Conservation (phyloP, 2,888 invertebrate species). For the Agrotis clavis region DNA sequence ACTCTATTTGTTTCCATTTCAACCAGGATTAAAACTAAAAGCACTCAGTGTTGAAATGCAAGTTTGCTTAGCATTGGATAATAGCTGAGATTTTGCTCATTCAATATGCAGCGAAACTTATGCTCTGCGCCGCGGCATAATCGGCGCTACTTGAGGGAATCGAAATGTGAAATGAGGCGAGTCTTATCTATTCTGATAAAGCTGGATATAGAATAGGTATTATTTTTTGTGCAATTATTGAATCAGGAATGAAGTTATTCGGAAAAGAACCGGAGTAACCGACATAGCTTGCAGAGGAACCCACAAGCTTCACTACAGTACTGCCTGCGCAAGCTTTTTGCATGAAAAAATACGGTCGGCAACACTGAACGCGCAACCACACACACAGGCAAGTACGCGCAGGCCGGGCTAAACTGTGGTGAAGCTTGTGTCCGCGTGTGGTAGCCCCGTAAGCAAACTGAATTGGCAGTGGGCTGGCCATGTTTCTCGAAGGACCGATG, state of each 20-base stretch:
- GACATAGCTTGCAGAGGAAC: too few species aligned
- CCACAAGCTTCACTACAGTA: too few species aligned
- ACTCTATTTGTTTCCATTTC: constrained; percentile 56
- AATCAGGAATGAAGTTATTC: neutral
- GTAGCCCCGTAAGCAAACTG: too few species aligned
- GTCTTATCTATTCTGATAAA: constrained; percentile 25
- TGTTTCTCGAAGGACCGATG: too few species aligned
- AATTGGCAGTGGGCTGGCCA: too few species aligned
- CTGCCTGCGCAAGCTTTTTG: too few species aligned
- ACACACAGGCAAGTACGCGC: too few species aligned
- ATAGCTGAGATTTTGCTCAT: constrained; percentile 60
- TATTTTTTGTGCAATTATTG: neutral
- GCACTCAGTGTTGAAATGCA: constrained; percentile 55
- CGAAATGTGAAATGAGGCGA: constrained; percentile 50
- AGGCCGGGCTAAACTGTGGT: too few species aligned
- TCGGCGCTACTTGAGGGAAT: constrained; percentile 48
- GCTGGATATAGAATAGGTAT: neutral
- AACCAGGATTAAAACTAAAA: constrained; percentile 63
- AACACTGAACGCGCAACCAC: too few species aligned
- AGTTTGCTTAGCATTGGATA: constrained; percentile 64
- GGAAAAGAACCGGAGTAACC: too few species aligned
- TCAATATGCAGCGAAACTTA: constrained; percentile 57
- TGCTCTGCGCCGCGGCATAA: constrained; percentile 49
- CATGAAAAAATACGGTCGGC: too few species aligned
- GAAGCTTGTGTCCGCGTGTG: too few species aligned